Conservation (phyloP, 2,797 vertebrate species). For the Lutjanus argentimaculatus region DNA sequence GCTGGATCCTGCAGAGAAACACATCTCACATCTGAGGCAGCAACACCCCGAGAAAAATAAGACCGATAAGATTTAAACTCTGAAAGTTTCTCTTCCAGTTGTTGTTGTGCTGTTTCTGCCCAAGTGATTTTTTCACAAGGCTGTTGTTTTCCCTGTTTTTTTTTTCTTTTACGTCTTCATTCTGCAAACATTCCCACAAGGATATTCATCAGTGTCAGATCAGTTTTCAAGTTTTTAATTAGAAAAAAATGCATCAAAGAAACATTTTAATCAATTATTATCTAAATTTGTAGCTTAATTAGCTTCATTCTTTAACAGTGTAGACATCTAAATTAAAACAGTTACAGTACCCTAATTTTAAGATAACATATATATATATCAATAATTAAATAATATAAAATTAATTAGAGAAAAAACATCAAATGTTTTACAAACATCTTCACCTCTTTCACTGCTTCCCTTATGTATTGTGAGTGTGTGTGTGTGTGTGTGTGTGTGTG, state of each 20-base stretch:
- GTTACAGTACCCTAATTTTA: too few relatives aligned
- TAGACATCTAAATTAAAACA: too few relatives aligned
- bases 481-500: neutral
- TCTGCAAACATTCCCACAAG: neutral
- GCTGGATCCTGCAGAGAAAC: neutral
- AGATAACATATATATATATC: too few relatives aligned
- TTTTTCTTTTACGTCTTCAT: neutral
- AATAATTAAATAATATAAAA: neutral
- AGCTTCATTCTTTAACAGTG: too few relatives aligned
- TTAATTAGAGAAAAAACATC: neutral
- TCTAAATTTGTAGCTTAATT: too few relatives aligned
- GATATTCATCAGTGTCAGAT: neutral
- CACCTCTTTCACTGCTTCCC: neutral
- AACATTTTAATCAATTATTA: too few relatives aligned
- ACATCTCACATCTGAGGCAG: neutral
- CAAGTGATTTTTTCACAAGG: neutral
- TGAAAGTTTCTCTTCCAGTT: neutral
- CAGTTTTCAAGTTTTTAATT: neutral
- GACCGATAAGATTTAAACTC: neutral
- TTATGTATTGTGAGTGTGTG: neutral
- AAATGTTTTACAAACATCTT: too few relatives aligned
- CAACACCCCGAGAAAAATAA: neutral
- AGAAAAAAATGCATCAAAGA: too few relatives aligned
- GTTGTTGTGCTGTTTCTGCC: neutral
- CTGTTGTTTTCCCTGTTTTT: neutral